phyloP scores from a whole-genome alignment of 2,888 invertebrate genomes.

The Nebria brevicollis region DNA sequence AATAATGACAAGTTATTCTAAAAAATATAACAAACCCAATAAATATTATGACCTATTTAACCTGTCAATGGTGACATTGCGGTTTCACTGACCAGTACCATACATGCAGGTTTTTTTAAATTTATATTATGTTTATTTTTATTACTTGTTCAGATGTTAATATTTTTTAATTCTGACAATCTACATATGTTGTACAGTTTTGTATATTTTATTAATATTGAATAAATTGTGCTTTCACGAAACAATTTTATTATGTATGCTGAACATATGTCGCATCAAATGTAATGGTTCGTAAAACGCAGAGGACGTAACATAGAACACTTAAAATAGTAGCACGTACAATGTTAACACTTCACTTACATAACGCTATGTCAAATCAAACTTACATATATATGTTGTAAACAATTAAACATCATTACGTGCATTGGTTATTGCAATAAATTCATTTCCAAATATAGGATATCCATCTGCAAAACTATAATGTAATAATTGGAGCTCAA shows the following conservation, averaged over 20 bases:
- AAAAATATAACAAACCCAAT: neutral
- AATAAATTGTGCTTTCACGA: neutral
- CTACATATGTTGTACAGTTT: no score
- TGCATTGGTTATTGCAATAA: neutral
- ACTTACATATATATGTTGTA: conserved; percentile 24
- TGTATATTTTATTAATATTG: neutral
- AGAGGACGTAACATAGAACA: neutral
- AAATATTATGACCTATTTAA: no score
- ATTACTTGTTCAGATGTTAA: no score
- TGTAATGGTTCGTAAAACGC: neutral
- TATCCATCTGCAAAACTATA: no score
- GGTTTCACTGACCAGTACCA: no score
- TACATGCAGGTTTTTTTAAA: no score
- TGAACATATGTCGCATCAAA: neutral
- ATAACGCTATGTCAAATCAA: conserved; percentile 31
- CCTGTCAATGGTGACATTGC: no score
- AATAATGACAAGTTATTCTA: neutral
- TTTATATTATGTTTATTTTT: no score
- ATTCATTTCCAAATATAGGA: no score
- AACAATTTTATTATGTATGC: neutral
- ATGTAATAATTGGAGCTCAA: no score
- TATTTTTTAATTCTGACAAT: neutral
- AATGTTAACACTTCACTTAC: conserved; percentile 2
- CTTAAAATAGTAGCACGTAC: conserved; percentile 14
- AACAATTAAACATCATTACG: conserved; percentile 27